Evolutionary conservation across 2,113 vertebrate genomes (phyloP), one percentile per base, ranked within the genome.

Genomic region (Sisor rabdophorus): DNA sequence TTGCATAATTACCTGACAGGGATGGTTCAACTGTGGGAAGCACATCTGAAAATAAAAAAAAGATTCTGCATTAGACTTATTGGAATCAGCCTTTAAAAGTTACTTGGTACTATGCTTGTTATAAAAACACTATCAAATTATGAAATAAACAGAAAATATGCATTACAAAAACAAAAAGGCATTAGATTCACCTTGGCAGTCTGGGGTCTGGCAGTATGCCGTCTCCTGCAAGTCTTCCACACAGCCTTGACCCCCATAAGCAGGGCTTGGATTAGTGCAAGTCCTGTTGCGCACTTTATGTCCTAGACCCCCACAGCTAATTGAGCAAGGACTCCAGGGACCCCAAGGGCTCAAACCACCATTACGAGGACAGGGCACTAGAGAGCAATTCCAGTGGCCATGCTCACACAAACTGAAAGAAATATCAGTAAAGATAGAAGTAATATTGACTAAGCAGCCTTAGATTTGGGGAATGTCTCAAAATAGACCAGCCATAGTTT

Each of bases 261-360:
- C 79, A 0, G 89, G 90, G 0, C 64, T 53, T 0, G 94, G 93
- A 6, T 59, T 71, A 22, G 80, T 69, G 84, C 95, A 96, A 58
- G 76, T 60, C n/a, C 93, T 87, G 12, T 63, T 82, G 22, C 94
- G 91, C 1, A 75, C 90, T 79, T 88, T 95, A 59, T 93, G 87
- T 0, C 95, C 95, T 44, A 94, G 82, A 10, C 93, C 93, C 0
- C 95, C 95, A 7, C 95, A 97, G 81, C 90, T 93, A 32, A 87
- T 84, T 0, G 94, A 95, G 76, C 95, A 96, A 2, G 87, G 74
- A 16, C 89, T 85, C 95, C 95, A 96, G 0, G 80, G 79, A 0
- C 89, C 86, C 95, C 95, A 95, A 1, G 87, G 56, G 0, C 93
- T 75, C 11, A 93, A 86, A 22, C 88, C 87, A 0, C 88, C 89